These are phyloP conservation scores for Asarcornis scutulata DNA, from an alignment of 2,113 vertebrate genomes.

Conservation along the genomic window DNA sequence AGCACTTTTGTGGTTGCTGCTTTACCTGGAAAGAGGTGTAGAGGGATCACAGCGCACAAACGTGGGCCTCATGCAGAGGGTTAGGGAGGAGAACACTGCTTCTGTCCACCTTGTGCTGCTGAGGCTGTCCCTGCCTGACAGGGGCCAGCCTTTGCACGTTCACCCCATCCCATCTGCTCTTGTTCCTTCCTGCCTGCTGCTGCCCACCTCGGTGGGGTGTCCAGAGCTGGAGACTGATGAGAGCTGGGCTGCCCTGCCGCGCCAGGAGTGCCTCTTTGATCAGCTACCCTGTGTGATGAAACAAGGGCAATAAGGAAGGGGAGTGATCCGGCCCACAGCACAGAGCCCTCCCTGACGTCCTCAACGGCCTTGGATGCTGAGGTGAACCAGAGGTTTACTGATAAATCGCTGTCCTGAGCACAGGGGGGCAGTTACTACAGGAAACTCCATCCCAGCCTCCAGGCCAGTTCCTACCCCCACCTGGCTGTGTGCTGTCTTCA, in stretches of 20 bases:
- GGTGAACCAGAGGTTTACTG: background rate
- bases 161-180: background rate
- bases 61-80: background rate
- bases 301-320: background rate
- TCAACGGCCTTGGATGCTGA: background rate
- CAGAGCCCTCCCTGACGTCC: background rate
- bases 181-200: background rate
- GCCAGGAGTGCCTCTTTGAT: background rate
- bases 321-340: accelerated
- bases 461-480: background rate
- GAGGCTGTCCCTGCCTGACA: background rate
- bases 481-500: background rate
- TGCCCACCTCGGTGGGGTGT: background rate
- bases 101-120: background rate
- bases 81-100: background rate
- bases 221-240: background rate
- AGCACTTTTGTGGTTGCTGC: background rate
- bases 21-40: background rate
- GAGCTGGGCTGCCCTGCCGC: background rate
- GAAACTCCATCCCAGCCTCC: background rate
- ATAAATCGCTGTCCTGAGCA: background rate
- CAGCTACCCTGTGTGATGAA: background rate
- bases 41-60: background rate
- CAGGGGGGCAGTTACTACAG: background rate
- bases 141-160: background rate